Conservation (phyloP, 2,113 vertebrate genomes). For the Saccopteryx bilineata region DNA sequence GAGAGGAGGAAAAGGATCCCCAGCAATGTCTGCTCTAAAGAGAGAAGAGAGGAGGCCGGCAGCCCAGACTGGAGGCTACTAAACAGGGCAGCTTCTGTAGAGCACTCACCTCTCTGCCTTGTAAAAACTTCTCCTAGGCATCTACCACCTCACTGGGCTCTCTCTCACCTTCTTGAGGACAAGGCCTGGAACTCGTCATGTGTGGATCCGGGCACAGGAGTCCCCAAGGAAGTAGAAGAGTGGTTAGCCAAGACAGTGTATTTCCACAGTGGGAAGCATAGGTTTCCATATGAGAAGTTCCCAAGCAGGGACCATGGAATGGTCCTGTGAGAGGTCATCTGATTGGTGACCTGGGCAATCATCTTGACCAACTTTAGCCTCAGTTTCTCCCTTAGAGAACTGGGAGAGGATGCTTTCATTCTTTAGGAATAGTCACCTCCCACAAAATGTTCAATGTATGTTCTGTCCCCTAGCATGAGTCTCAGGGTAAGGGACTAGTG, state of each 20-base stretch:
- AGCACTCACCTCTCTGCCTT: no score
- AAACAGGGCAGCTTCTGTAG: background rate
- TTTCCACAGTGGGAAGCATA: background rate
- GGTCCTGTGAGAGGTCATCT: background rate
- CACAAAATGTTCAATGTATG: background rate
- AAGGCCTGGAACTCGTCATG: background rate
- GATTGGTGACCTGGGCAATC: background rate
- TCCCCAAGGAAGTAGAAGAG: background rate
- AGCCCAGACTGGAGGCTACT: background rate
- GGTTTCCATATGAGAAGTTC: background rate
- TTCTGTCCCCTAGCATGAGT: background rate
- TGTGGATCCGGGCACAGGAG: background rate
- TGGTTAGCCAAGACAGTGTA: background rate
- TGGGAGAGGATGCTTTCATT: background rate
- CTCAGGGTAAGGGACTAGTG: background rate
- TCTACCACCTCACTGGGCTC: background rate
- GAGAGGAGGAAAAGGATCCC: background rate
- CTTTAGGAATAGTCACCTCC: background rate
- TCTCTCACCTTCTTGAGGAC: background rate
- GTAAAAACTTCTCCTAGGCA: background rate
- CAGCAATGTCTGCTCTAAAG: background rate
- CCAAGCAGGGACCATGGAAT: background rate
- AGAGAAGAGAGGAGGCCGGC: background rate
- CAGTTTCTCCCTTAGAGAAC: background rate
- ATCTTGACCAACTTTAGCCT: background rate